Base-by-base conservation (phyloP, 2,888 invertebrate genomes). In the Cinara cedri region DNA sequence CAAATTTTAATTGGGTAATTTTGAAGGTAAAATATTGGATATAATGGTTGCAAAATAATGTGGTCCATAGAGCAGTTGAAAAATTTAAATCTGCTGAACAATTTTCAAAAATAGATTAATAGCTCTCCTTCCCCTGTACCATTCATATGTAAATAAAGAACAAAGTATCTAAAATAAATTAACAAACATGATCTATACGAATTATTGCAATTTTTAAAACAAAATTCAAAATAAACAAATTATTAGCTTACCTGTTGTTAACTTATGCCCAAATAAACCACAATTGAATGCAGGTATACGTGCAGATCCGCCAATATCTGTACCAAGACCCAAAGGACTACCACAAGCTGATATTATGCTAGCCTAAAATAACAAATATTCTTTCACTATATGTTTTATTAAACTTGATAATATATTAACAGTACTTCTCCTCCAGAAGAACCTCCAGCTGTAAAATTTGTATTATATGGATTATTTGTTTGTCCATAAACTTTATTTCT, bases 291-390 rank as follows among this genome's bases (percentile, higher is more conserved):
- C 91, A 0, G 97, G 97, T 90, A 96, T 95, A 49, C 98, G 90
- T 66, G 95, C 93, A 6, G 97, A 97, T 0, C 98, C 98, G n/a
- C 97, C 98, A 83, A 98, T 97, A 85, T 98, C 98, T 0, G 93
- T 92, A 44, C 94, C 96, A 72, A 98, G 87, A 3, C 97, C 93
- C 83, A 97, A 89, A 1, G 95, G 92, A 13, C 92, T 90, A 19
- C 93, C 95, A 82, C 93, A 91, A 4, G 94, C 88, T 2, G 94
- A 89, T 16, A 94, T 88, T 1, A 96, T 87, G 82, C 84, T 83
- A 44, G 84, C 85, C 84, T 85, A 71, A 1, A 82, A 82, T 42
- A 60, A 16, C 21, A 68, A 76, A 60, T 34, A 57, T 34, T 21
- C 66, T n/a, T 68, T 0, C 24, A 26, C 1, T 1, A 72, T 21